Conservation (phyloP, 2,113 vertebrate species). For the Hippoglossus stenolepis region DNA sequence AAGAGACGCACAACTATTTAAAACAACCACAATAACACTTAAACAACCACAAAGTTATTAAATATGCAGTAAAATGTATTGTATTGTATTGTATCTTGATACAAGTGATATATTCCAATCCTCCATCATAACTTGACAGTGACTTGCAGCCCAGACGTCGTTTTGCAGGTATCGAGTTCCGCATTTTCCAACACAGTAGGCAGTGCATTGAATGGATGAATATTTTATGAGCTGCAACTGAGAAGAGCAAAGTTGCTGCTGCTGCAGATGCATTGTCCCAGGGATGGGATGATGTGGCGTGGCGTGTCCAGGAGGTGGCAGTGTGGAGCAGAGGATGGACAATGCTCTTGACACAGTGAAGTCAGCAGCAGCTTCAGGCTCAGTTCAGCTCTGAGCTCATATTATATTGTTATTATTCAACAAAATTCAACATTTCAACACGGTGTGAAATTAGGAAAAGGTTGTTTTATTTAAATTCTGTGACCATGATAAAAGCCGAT, state of each 20-base stretch:
- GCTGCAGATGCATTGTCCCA: not conserved
- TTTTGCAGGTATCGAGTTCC: conserved; percentile 13
- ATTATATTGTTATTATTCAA: no score
- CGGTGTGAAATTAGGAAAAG: no score
- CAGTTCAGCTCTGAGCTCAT: no score
- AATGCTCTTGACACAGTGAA: no score
- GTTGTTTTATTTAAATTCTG: no score
- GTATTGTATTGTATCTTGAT: no score
- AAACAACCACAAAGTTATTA: not conserved
- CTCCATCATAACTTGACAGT: no score
- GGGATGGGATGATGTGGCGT: not conserved
- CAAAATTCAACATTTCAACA: no score
- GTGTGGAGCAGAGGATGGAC: conserved; percentile 10
- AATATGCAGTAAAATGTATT: no score
- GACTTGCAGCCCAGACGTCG: not conserved
- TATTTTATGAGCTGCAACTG: conserved; percentile 38
- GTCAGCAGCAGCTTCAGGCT: no score
- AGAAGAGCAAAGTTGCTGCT: conserved; percentile 9
- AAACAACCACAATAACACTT: not conserved
- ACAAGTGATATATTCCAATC: no score
- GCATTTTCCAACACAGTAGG: conserved; percentile 22
- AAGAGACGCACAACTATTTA: not conserved
- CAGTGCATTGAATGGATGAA: conserved; percentile 6
- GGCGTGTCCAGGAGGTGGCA: conserved; percentile 43
- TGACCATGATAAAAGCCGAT: no score